Base-by-base conservation (phyloP, 2,888 invertebrate genomes). In the Slavum lentiscoides region DNA sequence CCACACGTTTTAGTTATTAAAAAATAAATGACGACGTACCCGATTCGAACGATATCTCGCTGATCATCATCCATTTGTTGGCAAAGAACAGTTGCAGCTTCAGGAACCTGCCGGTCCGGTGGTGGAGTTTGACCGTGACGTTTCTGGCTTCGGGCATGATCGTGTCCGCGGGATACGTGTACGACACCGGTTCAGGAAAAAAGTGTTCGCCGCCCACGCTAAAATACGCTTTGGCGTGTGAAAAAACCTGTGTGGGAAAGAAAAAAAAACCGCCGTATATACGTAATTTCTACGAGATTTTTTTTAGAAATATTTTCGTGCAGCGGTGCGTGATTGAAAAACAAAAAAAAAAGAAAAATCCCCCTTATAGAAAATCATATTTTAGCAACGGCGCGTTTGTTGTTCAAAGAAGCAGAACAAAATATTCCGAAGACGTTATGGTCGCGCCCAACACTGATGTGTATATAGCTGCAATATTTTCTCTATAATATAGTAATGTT, bases 41-140 rank as follows among this genome's bases (percentile, higher is more conserved):
- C 84, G 94, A 94, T 85, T 91, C 90, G 86, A 95, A 95, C 84
- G 92, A 90, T 83, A 95, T 90, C 88, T 95, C 95, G 86, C 94
- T 94, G 85, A 95, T 89, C 89, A 95, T 91, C 86, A 95, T 91
- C 94, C 95, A 95, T 84, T 91, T 89, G 66, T 92, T 90, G 81
- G 93, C 92, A 86, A 94, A 95, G 87, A 92, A 92, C 76, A 95
- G 89, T 86, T 93, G 91, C 85, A 92, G 87, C 87, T 92, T 92
- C 84, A 95, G 88, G 87, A 90, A 93, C 84, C 90, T 89, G 82
- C 93, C 95, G 77, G 94, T 89, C 82, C 92, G 89, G 85, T 93
- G 90, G 85, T 93, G 91, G 83, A 95, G 89, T 86, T 92, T 91
- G 85, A 95, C 91, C 85, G 92, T 91, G 84, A 95, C 93, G 87